phyloP scores from a whole-genome alignment of 2,113 vertebrate species.

The Entelurus aequoreus region DNA sequence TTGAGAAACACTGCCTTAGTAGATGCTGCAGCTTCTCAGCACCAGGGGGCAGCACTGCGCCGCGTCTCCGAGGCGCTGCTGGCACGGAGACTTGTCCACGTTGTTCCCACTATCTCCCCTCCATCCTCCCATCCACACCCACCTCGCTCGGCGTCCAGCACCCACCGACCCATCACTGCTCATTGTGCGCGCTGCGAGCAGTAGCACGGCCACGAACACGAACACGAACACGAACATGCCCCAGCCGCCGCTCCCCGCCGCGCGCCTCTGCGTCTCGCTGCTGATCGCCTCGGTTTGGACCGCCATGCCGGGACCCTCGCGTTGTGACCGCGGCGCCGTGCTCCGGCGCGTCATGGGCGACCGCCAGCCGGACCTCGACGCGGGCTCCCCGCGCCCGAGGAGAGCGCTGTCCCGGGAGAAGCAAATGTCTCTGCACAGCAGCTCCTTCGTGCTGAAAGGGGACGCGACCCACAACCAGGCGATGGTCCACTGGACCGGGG shows the following conservation, averaged over 20 bases:
- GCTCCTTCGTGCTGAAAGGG: slow-evolving; percentile 93
- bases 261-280: slow-evolving; percentile 56
- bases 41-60: slow-evolving; percentile 73
- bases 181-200: slow-evolving; percentile 60
- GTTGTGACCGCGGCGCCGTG: slow-evolving; percentile 56
- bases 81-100: slow-evolving; percentile 59
- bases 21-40: slow-evolving; percentile 13
- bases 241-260: slow-evolving; percentile 41
- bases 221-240: slow-evolving; percentile 50
- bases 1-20: too few species aligned
- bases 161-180: slow-evolving; percentile 68
- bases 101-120: slow-evolving; percentile 65
- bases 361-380: slow-evolving; percentile 41
- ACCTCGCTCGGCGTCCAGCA: slow-evolving; percentile 57
- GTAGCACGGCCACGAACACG: slow-evolving; percentile 63
- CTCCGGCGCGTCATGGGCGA: slow-evolving; percentile 52
- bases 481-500: slow-evolving; percentile 98
- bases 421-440: slow-evolving; percentile 83
- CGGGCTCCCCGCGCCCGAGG: slow-evolving; percentile 59
- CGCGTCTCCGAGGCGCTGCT: slow-evolving; percentile 26
- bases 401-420: slow-evolving; percentile 75
- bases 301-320: slow-evolving; percentile 59
- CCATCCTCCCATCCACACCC: slow-evolving; percentile 52
- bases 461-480: slow-evolving; percentile 97
- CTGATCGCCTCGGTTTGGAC: slow-evolving; percentile 58